These are phyloP conservation scores for Guaruba guarouba DNA, from an alignment of 2,113 vertebrate species.

Conservation along the genomic window DNA sequence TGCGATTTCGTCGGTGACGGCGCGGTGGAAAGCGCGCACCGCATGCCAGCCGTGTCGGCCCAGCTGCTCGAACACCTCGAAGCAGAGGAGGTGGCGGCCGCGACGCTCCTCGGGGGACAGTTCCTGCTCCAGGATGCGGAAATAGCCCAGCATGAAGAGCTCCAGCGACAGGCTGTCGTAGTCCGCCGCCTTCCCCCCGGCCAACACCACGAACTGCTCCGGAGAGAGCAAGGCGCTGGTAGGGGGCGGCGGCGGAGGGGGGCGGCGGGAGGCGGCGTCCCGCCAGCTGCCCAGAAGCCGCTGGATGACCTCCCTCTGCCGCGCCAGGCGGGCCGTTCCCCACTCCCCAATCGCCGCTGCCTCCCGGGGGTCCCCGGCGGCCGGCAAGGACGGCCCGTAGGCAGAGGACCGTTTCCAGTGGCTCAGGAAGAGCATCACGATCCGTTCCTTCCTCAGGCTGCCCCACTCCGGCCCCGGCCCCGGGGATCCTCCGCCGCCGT, in stretches of 20 bases:
- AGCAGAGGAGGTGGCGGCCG: slow-evolving; percentile 91
- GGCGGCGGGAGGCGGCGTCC: slow-evolving; percentile 78
- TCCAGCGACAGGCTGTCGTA: slow-evolving; percentile 88
- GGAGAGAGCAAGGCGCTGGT: slow-evolving; percentile 82
- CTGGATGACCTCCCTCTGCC: slow-evolving; percentile 82
- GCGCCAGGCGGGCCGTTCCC: slow-evolving; percentile 79
- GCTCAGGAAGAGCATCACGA: slow-evolving; percentile 88
- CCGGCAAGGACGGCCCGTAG: slow-evolving; percentile 67
- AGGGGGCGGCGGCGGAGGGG: slow-evolving; percentile 76
- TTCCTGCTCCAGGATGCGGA: slow-evolving; percentile 92
- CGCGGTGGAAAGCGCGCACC: slow-evolving; percentile 87
- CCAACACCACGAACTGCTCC: slow-evolving; percentile 87
- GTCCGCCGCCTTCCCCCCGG: slow-evolving; percentile 75
- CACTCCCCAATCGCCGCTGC: not conserved
- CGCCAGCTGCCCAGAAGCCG: slow-evolving; percentile 87
- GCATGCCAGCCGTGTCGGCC: slow-evolving; percentile 87
- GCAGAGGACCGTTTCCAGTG: slow-evolving; percentile 90
- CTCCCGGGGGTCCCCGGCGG: slow-evolving; percentile 6
- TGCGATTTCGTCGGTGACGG: slow-evolving; percentile 88
- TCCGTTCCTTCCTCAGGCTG: slow-evolving; percentile 88
- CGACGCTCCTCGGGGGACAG: slow-evolving; percentile 86
- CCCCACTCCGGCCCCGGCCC: slow-evolving; percentile 69
- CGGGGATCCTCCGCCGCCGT: not conserved
- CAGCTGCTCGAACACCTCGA: slow-evolving; percentile 94
- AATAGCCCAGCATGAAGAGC: slow-evolving; percentile 97